phyloP scores from a whole-genome alignment of 2,113 vertebrate species.

The Herpetotheres cachinnans region DNA sequence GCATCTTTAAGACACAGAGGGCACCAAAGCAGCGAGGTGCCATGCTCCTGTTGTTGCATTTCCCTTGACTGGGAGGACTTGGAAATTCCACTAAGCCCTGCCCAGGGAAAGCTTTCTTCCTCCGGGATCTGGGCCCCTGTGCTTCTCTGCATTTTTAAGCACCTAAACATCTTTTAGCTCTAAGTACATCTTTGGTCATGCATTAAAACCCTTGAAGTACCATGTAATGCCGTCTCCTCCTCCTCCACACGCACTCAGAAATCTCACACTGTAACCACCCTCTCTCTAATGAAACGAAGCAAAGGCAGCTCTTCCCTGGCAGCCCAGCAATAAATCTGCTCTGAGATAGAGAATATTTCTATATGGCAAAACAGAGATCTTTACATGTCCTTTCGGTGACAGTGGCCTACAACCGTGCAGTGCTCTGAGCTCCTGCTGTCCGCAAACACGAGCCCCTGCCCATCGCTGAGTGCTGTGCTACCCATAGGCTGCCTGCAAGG shows the following conservation, averaged over 20 bases:
- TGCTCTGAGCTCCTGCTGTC: not conserved
- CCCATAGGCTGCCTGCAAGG: not conserved
- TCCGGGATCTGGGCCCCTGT: fast-evolving
- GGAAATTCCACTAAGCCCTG: not conserved
- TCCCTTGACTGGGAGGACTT: not conserved
- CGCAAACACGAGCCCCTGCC: fast-evolving
- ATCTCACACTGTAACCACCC: not conserved
- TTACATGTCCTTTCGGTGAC: not conserved
- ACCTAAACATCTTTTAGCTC: not conserved
- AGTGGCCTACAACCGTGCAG: not conserved
- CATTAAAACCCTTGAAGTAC: not conserved
- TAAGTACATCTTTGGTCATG: not conserved
- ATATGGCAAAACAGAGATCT: not conserved
- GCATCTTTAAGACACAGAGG: not conserved
- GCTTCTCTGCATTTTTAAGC: not conserved
- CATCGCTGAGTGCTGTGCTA: not conserved
- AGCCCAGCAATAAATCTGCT: not conserved
- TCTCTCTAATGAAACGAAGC: not conserved
- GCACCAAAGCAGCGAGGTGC: not conserved
- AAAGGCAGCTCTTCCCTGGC: not conserved
- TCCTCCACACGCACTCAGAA: not conserved
- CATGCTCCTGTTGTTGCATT: not conserved
- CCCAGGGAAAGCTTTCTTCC: not conserved
- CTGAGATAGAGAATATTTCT: not conserved
- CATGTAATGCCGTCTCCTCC: not conserved